Base-by-base conservation (phyloP, 1,140 invertebrate genomes). In the Drosophila trapezifrons region DNA sequence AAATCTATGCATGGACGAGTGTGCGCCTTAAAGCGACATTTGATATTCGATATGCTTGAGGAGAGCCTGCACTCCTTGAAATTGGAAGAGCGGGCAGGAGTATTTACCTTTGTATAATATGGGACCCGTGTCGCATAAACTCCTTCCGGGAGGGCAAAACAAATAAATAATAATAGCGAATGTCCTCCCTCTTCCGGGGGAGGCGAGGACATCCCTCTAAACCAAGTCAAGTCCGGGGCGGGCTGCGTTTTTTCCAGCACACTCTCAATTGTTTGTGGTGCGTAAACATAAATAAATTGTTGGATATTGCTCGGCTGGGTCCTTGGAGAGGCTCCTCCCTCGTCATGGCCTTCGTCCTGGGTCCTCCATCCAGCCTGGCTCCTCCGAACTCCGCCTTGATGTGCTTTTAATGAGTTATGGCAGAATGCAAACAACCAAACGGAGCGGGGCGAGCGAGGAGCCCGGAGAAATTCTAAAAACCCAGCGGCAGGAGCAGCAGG, bases 371-470 rank as follows among this genome's bases (percentile, higher is more conserved):
- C 20, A 7, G 15, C 22, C 2, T 49, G 6, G 6, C 27, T 10
- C 25, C 2, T 37, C 38, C 35, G 40, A 60, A 49, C 37, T 72
- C 51, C 60, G 43, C 25, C 59, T 43, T 72, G 71, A 62, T 74
- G 59, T 75, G 80, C 64, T 75, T 74, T 83, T 69, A 75, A 78
- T 75, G 80, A 83, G 84, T 84, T 84, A 84, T 80, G 72, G 58
- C 45, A 60, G 75, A 80, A 80, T 72, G 54, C 63, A 84, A 76
- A 76, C 72, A 80, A 76, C 62, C 54, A 64, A 67, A 45, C 43
- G 64, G 32, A 69, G 52, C 20, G 52, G 20, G 42, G 17, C 20
- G 15, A 51, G 59, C n/a, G n/a, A n/a, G n/a, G n/a, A n/a, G 25
- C 27, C 37, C 35, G 74, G 35, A 58, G 45, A 73, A 67, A 69